These are phyloP conservation scores for Andricus curvator DNA, from an alignment of 2,888 invertebrate genomes.

Conservation along the genomic window DNA sequence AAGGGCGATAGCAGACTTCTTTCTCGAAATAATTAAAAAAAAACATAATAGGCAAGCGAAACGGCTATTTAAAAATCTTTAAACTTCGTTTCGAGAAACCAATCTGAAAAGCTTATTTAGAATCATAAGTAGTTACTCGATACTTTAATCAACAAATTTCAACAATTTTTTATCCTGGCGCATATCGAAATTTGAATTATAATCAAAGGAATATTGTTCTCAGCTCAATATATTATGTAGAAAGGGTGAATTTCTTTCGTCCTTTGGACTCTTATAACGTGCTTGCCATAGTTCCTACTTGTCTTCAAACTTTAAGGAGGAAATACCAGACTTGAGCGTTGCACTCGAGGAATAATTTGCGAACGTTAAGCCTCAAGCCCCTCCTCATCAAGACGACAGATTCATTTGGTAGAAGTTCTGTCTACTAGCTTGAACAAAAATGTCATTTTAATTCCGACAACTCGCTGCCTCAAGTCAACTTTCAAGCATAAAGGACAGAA, in stretches of 20 bases:
- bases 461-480: not conserved
- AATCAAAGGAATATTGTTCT: not conserved
- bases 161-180: too few relatives aligned
- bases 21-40: too few relatives aligned
- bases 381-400: slow-evolving; percentile 16
- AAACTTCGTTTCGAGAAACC: too few relatives aligned
- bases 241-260: not conserved
- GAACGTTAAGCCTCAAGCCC: not conserved
- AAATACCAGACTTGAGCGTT: slow-evolving; percentile 18
- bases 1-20: too few relatives aligned
- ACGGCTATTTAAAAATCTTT: too few relatives aligned
- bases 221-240: not conserved
- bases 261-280: not conserved
- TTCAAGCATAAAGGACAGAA: not conserved
- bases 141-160: too few relatives aligned
- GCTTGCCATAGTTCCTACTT: not conserved
- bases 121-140: too few relatives aligned
- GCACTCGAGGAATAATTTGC: slow-evolving; percentile 10
- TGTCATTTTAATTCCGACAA: slow-evolving; percentile 11
- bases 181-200: not conserved
- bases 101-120: too few relatives aligned
- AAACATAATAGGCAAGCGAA: too few relatives aligned
- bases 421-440: slow-evolving; percentile 8
- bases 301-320: not conserved
- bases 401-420: not conserved